Conservation (phyloP, 2,888 invertebrate genomes). For the Odontocerum albicorne region DNA sequence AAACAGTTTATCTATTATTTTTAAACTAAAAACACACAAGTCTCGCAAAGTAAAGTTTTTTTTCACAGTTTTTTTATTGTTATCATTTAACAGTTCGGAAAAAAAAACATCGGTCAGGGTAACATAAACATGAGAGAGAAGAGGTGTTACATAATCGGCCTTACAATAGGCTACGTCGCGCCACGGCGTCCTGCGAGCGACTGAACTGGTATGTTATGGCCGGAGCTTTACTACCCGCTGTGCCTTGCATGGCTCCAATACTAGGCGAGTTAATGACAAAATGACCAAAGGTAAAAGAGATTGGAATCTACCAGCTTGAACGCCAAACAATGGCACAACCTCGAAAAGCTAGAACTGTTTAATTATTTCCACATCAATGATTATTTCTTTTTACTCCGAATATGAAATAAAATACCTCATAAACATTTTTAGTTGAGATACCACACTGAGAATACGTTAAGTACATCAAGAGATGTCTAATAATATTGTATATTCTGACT, state of each 20-base stretch:
- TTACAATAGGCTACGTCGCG: conserved; percentile 1
- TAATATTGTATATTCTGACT: too few species aligned
- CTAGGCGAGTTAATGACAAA: conserved; percentile 6
- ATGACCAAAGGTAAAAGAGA: conserved; percentile 6
- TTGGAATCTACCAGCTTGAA: background rate
- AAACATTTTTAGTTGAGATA: too few species aligned
- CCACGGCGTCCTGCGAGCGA: conserved; percentile 29
- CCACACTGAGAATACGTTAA: too few species aligned
- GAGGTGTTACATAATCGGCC: background rate
- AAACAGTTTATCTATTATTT: too few species aligned
- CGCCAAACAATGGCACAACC: too few species aligned
- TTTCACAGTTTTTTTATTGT: background rate
- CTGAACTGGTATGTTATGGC: conserved; percentile 17
- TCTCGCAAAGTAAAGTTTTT: background rate
- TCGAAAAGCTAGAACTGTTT: too few species aligned
- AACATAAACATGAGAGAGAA: conserved; percentile 6
- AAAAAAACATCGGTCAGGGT: conserved; percentile 4
- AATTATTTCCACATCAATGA: too few species aligned
- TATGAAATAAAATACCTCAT: too few species aligned
- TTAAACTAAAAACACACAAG: too few species aligned
- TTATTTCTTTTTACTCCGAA: too few species aligned
- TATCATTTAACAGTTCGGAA: conserved; percentile 11
- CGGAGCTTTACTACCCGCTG: conserved; percentile 16
- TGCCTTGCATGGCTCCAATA: conserved; percentile 11
- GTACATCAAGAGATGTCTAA: too few species aligned